Conservation (phyloP, 1,140 invertebrate genomes). For the Pogonomyrmex barbatus region DNA sequence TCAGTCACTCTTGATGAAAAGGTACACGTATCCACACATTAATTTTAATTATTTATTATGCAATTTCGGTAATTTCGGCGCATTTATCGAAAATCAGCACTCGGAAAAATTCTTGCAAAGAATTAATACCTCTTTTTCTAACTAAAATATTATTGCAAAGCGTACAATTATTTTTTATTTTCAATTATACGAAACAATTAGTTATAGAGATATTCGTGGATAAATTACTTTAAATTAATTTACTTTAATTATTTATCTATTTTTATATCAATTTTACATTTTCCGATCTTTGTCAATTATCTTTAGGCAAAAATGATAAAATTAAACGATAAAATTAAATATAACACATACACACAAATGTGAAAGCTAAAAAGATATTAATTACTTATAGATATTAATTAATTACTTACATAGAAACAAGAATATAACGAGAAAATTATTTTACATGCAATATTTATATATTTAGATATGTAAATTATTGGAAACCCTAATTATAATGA, state of each 20-base stretch:
- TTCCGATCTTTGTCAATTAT: neutral
- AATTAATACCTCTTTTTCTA: neutral
- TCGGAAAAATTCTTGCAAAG: neutral
- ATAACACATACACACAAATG: neutral
- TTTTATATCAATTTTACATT: neutral
- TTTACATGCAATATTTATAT: neutral
- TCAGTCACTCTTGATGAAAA: neutral
- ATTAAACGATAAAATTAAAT: neutral
- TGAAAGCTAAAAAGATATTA: neutral
- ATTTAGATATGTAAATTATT: neutral
- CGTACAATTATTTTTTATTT: neutral
- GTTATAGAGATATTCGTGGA: neutral
- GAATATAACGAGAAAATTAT: neutral
- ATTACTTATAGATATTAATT: neutral
- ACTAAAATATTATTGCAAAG: neutral
- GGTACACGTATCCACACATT: neutral
- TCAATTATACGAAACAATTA: too few species aligned
- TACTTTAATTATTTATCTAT: neutral
- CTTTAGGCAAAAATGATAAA: neutral
- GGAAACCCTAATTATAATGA: neutral
- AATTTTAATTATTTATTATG: too few species aligned
- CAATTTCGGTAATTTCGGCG: conserved; percentile 1
- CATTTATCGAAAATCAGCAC: neutral
- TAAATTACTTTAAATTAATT: neutral
- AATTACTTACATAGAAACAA: neutral